Conservation (phyloP, 1,140 invertebrate species). For the Drosophila navojoa region DNA sequence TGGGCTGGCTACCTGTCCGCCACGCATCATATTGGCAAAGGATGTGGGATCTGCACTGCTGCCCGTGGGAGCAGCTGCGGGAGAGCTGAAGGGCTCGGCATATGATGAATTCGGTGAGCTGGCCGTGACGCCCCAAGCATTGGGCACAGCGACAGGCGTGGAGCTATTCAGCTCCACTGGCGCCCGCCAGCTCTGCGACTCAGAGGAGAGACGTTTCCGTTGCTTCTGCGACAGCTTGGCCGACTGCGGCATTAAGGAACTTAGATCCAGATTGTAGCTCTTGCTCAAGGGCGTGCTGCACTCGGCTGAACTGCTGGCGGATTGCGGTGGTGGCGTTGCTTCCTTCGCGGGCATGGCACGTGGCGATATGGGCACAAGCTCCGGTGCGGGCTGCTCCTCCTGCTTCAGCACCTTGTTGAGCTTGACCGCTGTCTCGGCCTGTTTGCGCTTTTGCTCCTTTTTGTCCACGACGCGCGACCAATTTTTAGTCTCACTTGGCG, state of each 20-base stretch:
- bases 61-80: slow-evolving; percentile 50
- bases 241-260: slow-evolving; percentile 66
- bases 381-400: slow-evolving; percentile 59
- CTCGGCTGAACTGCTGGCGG: slow-evolving; percentile 30
- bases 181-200: slow-evolving; percentile 62
- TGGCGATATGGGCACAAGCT: slow-evolving; percentile 27
- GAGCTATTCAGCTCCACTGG: slow-evolving; percentile 24
- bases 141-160: slow-evolving; percentile 57
- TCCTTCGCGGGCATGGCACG: slow-evolving; percentile 38
- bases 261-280: slow-evolving; percentile 75
- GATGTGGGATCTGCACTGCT: slow-evolving; percentile 66
- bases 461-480: slow-evolving; percentile 80
- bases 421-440: slow-evolving; percentile 75
- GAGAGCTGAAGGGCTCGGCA: slow-evolving; percentile 38
- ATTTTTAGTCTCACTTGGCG: slow-evolving; percentile 41
- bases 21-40: slow-evolving; percentile 78
- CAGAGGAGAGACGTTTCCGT: slow-evolving; percentile 84
- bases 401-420: slow-evolving; percentile 77
- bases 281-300: slow-evolving; percentile 45
- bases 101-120: slow-evolving; percentile 26
- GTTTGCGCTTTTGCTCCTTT: slow-evolving; percentile 75
- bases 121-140: slow-evolving; percentile 70
- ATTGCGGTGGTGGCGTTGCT: slow-evolving; percentile 33
- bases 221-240: slow-evolving; percentile 86
- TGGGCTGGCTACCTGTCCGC: slow-evolving; percentile 15